Base-by-base conservation (phyloP, 2,888 invertebrate genomes). In the Leptogaster cylindrica region DNA sequence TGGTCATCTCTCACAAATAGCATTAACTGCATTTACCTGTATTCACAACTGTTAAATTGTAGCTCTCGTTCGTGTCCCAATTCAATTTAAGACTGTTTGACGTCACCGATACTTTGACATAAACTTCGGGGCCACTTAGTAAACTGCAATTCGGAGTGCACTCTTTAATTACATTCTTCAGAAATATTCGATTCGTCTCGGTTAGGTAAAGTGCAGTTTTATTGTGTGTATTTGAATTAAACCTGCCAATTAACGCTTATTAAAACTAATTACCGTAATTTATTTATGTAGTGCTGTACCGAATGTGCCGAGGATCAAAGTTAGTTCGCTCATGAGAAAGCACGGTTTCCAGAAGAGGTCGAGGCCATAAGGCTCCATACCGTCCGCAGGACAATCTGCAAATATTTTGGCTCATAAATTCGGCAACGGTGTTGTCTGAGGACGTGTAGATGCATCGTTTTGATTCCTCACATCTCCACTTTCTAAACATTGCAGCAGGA, bases 41-140 rank as follows among this genome's bases (percentile, higher is more conserved):
- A 51, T 83, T 83, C 67, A 84, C 81, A 8, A 89, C 80, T 70
- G 84, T 83, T 46, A 92, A 77, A 66, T 77, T 78, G 75, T 92
- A 92, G 31, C 85, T 83, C 78, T 92, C 92, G 71, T 88, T 84
- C 0, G 91, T 91, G 2, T 81, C 79, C 88, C 89, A 89, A 71
- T 84, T 83, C 6, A 91, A 81, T 0, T 78, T 75, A 3, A 85
- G 72, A 71, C 83, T 82, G 2, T 80, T 74, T 0, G 83, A 82
- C 55, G 78, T 80, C 1, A 89, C 83, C 0, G 80, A 81, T 2
- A 90, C 78, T 75, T 83, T 81, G 1, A 90, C 84, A n/a, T 83
- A 78, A 14, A 89, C 81, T 3, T 84, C 83, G 1, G 84, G 84
- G 41, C 84, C 81, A n/a, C 77, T 77, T 2, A 77, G 18, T 31